Conservation (phyloP, 2,888 invertebrate species). For the Fabriciana adippe region DNA sequence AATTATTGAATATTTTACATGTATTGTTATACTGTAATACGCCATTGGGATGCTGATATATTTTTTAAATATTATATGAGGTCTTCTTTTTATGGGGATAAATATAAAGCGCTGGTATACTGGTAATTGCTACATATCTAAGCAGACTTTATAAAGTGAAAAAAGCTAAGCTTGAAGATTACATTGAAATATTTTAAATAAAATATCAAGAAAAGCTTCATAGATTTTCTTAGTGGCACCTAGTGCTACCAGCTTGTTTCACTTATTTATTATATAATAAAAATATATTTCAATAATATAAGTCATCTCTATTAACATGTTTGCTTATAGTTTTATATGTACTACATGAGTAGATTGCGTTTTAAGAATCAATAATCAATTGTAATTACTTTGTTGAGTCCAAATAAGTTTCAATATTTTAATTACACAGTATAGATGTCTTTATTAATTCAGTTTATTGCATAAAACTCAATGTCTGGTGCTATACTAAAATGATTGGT, state of each 20-base stretch:
- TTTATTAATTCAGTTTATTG: conserved; percentile 22
- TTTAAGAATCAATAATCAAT: conserved; percentile 22
- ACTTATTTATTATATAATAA: neutral
- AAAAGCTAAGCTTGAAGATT: no score
- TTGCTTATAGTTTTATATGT: conserved; percentile 4
- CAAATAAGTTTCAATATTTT: neutral
- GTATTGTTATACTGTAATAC: conserved; percentile 13
- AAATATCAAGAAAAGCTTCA: no score
- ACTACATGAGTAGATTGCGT: neutral
- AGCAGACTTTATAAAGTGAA: no score
- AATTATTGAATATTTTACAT: conserved; percentile 6
- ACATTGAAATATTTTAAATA: no score
- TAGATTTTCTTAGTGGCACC: no score
- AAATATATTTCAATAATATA: neutral
- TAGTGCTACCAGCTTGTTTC: neutral
- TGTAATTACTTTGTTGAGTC: conserved; percentile 24
- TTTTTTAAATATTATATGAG: neutral
- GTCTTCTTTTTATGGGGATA: neutral
- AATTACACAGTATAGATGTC: neutral
- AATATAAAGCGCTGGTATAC: no score
- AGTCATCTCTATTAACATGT: neutral
- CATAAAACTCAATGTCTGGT: conserved; percentile 23
- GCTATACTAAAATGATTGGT: conserved; percentile 23
- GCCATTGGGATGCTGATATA: conserved; percentile 17
- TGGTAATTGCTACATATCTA: no score